Base-by-base conservation (phyloP, 2,113 vertebrate species). In the Trogon surrucura region DNA sequence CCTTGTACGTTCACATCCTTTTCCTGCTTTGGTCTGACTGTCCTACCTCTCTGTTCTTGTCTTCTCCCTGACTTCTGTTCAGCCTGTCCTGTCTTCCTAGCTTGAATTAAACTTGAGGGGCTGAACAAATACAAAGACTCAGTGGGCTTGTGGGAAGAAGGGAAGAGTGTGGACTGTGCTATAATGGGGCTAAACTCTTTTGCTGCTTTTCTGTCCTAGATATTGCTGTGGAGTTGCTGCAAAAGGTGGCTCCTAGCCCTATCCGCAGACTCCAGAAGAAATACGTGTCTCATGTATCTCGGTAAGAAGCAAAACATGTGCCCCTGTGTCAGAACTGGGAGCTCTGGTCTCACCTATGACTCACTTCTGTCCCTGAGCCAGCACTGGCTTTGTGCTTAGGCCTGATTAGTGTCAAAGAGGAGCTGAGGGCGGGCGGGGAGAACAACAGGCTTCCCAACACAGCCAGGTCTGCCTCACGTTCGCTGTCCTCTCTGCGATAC, bases 231-330 rank as follows among this genome's bases (percentile, higher is more conserved):
- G 99, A 99, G 97, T 93, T 99, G 92, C 98, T 99, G 91, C 99
- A 99, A 96, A 99, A 99, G 92, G 99, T 99, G 79, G 99, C 99
- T 83, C 99, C 99, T 56, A 99, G 99, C 91, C 99, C 99, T 44
- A 99, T 99, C 79, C 98, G 99, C 57, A 99, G 99, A 48, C 99
- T 99, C 25, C 99, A 99, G 86, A 99, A 99, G 98, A 99, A 99
- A 96, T 99, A 99, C 0, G 99, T 99, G 8, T 98, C 99, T 71
- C 99, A 99, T 0, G 99, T 99, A 36, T 99, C 99, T 90, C 98
- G 99, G 99, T 99, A 90, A 96, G 98, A 32, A 65, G 51, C 34
- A 61, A 77, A 70, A 73, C 22, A 1, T 22, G n/a, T 91, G 34
- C 44, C 1, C 41, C 41, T 41, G 0, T 30, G 29, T 64, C 25